These are phyloP conservation scores for Agonopterix alstromeriana DNA, from an alignment of 2,888 invertebrate species.

Conservation along the genomic window DNA sequence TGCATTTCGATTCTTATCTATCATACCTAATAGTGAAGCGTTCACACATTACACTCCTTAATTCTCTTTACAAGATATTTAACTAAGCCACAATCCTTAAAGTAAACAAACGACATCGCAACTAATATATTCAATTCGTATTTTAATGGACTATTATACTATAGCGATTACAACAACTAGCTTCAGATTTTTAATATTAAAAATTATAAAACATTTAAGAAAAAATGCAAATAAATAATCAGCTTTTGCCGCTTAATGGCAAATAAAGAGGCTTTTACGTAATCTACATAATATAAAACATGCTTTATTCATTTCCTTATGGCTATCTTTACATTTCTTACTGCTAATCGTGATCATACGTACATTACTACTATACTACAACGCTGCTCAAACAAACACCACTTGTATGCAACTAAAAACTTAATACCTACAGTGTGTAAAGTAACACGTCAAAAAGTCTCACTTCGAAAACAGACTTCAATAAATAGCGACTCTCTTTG, in stretches of 20 bases:
- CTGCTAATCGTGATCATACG: conserved; percentile 54
- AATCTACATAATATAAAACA: conserved; percentile 74
- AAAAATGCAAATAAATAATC: conserved; percentile 75
- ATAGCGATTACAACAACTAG: conserved; percentile 61
- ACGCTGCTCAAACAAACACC: conserved; percentile 35
- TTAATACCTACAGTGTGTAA: neutral
- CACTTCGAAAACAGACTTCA: no score
- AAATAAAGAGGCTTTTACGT: conserved; percentile 62
- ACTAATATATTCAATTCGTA: conserved; percentile 3
- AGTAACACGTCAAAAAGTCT: no score
- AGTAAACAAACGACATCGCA: conserved; percentile 6
- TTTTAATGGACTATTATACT: conserved; percentile 17
- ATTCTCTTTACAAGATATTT: no score
- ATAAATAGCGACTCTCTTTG: no score
- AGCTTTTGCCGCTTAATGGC: conserved; percentile 57
- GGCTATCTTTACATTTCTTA: conserved; percentile 67
- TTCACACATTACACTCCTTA: no score
- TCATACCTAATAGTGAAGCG: neutral
- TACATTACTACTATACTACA: conserved; percentile 57
- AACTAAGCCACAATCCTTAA: no score
- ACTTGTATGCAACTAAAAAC: conserved; percentile 11
- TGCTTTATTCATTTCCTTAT: conserved; percentile 65
- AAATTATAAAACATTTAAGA: conserved; percentile 69
- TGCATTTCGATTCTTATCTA: conserved; percentile 2
- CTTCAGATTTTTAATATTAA: conserved; percentile 51